Conservation (phyloP, 2,797 vertebrate genomes). For the Nannoperca australis region DNA sequence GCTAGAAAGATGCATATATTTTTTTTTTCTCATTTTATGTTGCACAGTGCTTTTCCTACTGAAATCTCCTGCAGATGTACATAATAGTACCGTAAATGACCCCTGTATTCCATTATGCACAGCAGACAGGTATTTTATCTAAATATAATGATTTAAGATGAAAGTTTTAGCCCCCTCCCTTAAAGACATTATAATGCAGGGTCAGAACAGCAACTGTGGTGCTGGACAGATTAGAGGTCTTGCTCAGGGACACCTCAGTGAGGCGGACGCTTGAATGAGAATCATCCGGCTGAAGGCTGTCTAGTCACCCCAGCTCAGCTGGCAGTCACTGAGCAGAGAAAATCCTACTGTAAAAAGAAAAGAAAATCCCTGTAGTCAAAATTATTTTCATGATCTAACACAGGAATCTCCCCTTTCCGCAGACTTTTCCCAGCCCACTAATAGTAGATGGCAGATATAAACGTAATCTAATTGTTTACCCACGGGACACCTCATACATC, state of each 20-base stretch:
- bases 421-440: slow-evolving; percentile 34
- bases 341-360: slow-evolving; percentile 20
- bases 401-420: slow-evolving; percentile 5
- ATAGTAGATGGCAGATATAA: slow-evolving; percentile 49
- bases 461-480: slow-evolving; percentile 55
- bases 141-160: background rate
- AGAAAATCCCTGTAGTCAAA: slow-evolving; percentile 26
- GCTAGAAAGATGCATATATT: slow-evolving; percentile 17
- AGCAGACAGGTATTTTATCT: slow-evolving; percentile 9
- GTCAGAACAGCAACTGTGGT: slow-evolving; percentile 5
- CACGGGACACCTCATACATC: slow-evolving; percentile 41
- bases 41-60: slow-evolving; percentile 1
- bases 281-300: slow-evolving; percentile 23
- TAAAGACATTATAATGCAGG: background rate
- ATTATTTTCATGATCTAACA: slow-evolving; percentile 38
- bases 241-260: slow-evolving; percentile 26
- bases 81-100: background rate
- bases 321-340: slow-evolving; percentile 25
- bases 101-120: slow-evolving; percentile 1
- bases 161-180: slow-evolving; percentile 3
- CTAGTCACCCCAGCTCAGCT: slow-evolving; percentile 8
- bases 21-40: slow-evolving; percentile 5
- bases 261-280: slow-evolving; percentile 26
- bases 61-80: background rate
- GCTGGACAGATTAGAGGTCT: slow-evolving; percentile 32